Evolutionary conservation across 2,888 invertebrate species (phyloP), one percentile per base, ranked within the genome.

Genomic region (Lycophotia porphyrea): DNA sequence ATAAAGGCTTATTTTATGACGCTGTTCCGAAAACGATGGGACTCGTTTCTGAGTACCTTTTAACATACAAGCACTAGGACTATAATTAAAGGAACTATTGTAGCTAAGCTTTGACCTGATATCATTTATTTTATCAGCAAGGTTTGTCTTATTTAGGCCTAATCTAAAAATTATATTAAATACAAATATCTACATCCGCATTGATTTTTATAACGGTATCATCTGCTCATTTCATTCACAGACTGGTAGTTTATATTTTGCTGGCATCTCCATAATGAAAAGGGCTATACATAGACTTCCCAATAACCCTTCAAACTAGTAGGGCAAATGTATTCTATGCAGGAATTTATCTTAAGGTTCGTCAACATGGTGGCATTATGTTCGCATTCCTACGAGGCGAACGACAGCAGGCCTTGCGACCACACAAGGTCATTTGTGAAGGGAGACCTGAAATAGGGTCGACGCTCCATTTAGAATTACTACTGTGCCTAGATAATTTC

Each of bases 401-500:
- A 92, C 94, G 93, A 94, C 93, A 93, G 80, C 75, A 91, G 91
- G 94, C 93, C 94, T 94, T 94, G 94, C 89, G 92, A 89, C 88
- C 88, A 89, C 89, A 90, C 96, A 96, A 96, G 96, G 96, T 93
- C 95, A 92, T 84, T 91, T 92, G 96, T 95, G 95, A 95, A 96
- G 96, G 96, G 95, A 90, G 88, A 78, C 74, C 79, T 84, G 80
- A 87, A 84, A 84, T 88, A 88, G 88, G 88, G 88, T 87, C 86
- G 87, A 87, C 88, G 84, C 76, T 88, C 87, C 88, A 86, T 86
- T 85, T 84, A 86, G 82, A 88, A 87, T 83, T 86, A 87, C 84
- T 36, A 66, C 47, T 71, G 36, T 61, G 11, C 21, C 34, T 34
- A 64, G 18, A 78, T 88, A 78, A 73, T 61, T 73, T 66, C 58